Conservation (phyloP, 1,140 invertebrate species). For the Dendrolimus kikuchii region DNA sequence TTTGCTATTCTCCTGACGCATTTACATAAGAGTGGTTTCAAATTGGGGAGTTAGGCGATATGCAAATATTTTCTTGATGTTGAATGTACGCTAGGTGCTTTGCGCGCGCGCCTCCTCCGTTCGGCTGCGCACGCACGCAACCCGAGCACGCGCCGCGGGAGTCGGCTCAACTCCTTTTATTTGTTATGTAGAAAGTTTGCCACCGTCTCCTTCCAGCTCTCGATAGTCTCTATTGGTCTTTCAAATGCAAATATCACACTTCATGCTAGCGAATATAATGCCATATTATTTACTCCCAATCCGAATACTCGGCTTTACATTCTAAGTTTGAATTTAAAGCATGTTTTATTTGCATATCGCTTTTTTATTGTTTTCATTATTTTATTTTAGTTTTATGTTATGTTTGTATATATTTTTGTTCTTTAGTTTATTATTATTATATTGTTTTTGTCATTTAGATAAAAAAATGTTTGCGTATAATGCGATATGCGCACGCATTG, state of each 20-base stretch:
- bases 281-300: slow-evolving; percentile 28
- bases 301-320: not conserved
- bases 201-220: slow-evolving; percentile 33
- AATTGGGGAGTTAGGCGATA: slow-evolving; percentile 66
- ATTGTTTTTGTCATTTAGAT: slow-evolving; percentile 49
- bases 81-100: slow-evolving; percentile 34
- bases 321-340: slow-evolving; percentile 6
- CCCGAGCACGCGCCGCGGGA: slow-evolving; percentile 53
- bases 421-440: slow-evolving; percentile 55
- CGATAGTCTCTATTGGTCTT: slow-evolving; percentile 44
- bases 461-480: slow-evolving; percentile 2
- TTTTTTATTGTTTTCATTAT: slow-evolving; percentile 37
- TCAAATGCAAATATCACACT: slow-evolving; percentile 51
- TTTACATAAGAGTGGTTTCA: slow-evolving; percentile 61
- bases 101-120: slow-evolving; percentile 25
- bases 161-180: slow-evolving; percentile 35
- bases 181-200: slow-evolving; percentile 47
- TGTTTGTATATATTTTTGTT: slow-evolving; percentile 71
- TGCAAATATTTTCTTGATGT: slow-evolving; percentile 69
- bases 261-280: slow-evolving; percentile 27
- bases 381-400: slow-evolving; percentile 54
- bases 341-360: slow-evolving; percentile 62
- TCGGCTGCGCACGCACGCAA: slow-evolving; percentile 16
- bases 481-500: slow-evolving; percentile 31
- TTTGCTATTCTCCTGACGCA: slow-evolving; percentile 46